A percentile compares a stretch with the other conserved stretches of the same genome.
Conservation (phyloP, 2,113 vertebrate genomes). For the Blennius ocellaris region DNA sequence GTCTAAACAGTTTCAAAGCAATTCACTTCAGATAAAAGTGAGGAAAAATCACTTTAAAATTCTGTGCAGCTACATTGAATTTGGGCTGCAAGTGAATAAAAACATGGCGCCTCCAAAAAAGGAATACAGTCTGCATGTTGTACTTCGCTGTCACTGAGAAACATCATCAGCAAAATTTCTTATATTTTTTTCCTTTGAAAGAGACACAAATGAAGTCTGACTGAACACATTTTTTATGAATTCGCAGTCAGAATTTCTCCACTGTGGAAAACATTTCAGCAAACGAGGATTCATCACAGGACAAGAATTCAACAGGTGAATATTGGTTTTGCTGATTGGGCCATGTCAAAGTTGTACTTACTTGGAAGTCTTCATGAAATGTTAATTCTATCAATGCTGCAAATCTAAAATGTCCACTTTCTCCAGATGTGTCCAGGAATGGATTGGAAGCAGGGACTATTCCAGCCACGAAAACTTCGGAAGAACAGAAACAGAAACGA, state of each 20-base stretch:
- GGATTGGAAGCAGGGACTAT: background rate
- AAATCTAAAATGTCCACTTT: slow-evolving; percentile 16
- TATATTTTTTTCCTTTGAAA: too few species aligned
- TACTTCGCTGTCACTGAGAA: background rate
- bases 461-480: slow-evolving; percentile 15
- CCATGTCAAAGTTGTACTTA: background rate
- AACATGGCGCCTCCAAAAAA: too few species aligned
- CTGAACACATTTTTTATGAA: slow-evolving; percentile 36
- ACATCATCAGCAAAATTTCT: background rate
- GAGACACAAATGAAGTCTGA: slow-evolving; percentile 10
- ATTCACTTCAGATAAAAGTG: too few species aligned
- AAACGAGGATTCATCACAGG: slow-evolving; percentile 29
- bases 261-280: slow-evolving; percentile 45
- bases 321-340: background rate
- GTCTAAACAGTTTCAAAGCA: background rate
- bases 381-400: too few species aligned
- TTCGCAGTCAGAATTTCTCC: slow-evolving; percentile 66
- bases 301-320: slow-evolving; percentile 62
- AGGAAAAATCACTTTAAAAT: too few species aligned
- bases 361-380: too few species aligned
- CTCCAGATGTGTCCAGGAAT: slow-evolving; percentile 40
- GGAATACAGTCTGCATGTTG: too few species aligned
- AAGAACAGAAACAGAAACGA: slow-evolving; percentile 41
- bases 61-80: background rate
- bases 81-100: background rate